Conservation (phyloP, 2,888 invertebrate species). For the Parnassius apollo region DNA sequence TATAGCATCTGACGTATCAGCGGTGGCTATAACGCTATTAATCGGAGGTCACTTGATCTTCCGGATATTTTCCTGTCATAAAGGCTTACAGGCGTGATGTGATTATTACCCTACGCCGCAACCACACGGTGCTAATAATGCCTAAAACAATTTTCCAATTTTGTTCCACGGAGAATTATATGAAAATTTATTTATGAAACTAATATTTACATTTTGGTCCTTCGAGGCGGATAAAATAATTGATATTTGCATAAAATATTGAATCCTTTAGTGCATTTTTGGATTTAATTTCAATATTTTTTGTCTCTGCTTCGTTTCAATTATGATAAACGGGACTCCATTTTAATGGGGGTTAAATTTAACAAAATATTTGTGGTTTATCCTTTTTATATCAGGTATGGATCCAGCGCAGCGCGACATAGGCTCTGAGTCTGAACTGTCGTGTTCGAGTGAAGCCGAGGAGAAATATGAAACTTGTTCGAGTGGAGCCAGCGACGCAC, state of each 20-base stretch:
- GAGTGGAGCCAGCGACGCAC: conserved; percentile 69
- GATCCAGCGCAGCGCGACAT: conserved; percentile 45
- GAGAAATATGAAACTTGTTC: conserved; percentile 97
- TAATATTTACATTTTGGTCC: neutral
- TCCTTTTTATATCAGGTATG: conserved; percentile 34
- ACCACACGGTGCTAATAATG: too few species aligned
- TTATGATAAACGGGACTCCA: too few species aligned
- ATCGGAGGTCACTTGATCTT: too few species aligned
- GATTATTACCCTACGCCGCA: too few species aligned
- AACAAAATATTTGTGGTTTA: conserved; percentile 4
- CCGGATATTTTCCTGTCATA: too few species aligned
- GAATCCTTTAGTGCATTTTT: neutral
- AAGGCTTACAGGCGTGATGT: too few species aligned
- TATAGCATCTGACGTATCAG: too few species aligned
- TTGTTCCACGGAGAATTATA: too few species aligned
- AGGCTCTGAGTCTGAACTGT: conserved; percentile 68
- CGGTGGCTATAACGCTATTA: too few species aligned
- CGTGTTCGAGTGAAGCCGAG: conserved; percentile 84
- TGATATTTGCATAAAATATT: too few species aligned
- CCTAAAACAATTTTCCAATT: too few species aligned
- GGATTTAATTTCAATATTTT: neutral
- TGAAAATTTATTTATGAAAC: too few species aligned
- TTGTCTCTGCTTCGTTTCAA: neutral
- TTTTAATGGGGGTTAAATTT: neutral
- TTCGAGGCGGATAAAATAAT: neutral